phyloP scores from a whole-genome alignment of 2,797 vertebrate species.

The Columba guinea region DNA sequence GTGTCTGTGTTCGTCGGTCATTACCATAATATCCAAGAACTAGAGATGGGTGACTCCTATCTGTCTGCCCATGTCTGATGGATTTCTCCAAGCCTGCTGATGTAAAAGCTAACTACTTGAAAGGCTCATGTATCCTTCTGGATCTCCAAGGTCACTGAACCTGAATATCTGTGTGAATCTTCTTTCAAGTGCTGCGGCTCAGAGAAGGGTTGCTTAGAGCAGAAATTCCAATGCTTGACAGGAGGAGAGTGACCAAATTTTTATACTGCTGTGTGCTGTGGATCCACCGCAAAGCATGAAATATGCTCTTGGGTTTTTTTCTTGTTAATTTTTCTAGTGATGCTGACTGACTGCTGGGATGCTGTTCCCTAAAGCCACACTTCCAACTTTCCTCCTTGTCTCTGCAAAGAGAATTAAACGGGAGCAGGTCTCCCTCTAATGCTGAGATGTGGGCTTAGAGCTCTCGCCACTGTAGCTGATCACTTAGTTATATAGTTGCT shows the following conservation, averaged over 20 bases:
- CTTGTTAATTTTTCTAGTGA: not conserved
- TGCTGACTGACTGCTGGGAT: not conserved
- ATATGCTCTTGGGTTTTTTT: not conserved
- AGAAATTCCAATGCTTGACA: not conserved
- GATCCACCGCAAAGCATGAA: not conserved
- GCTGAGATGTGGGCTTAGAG: not conserved
- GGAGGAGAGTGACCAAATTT: not conserved
- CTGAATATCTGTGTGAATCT: not conserved
- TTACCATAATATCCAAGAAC: not conserved
- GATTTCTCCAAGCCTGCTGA: not conserved
- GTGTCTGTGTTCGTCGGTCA: not conserved
- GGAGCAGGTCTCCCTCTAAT: constrained; percentile 17
- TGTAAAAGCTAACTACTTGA: not conserved
- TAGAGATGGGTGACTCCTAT: not conserved
- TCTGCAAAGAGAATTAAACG: not conserved
- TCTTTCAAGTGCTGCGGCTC: not conserved
- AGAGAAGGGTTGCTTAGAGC: not conserved
- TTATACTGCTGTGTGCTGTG: not conserved
- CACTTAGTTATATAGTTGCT: not conserved
- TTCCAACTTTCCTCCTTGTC: not conserved
- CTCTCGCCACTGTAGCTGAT: not conserved
- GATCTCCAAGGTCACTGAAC: not conserved
- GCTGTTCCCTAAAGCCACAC: not conserved
- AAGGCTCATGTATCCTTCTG: not conserved
- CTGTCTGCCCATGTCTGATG: not conserved